Base-by-base conservation (phyloP, 1,140 invertebrate species). In the Yoshiicerus persimilis region DNA sequence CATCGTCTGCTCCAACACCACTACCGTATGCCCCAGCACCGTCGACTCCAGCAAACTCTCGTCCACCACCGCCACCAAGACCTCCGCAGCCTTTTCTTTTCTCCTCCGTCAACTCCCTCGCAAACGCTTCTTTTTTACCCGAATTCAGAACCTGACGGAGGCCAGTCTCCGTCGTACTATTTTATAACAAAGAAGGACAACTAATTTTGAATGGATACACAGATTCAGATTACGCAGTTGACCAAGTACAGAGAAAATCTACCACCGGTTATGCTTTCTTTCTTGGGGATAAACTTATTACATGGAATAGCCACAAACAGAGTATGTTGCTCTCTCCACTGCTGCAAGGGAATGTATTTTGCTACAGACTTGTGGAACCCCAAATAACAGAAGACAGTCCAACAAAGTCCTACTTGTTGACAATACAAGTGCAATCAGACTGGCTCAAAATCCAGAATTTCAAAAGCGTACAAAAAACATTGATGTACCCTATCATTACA, bases 151-250 rank as follows among this genome's bases (percentile, higher is more conserved):
- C n/a, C n/a, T n/a, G n/a, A n/a, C n/a, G n/a, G n/a, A n/a, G n/a
- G n/a, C n/a, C n/a, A n/a, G n/a, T n/a, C n/a, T n/a, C n/a, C n/a
- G n/a, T n/a, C n/a, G n/a, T n/a, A n/a, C n/a, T 89, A 16, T 38
- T 34, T 4, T 89, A 87, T 20, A 56, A 77, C 9, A 13, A n/a
- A 41, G 38, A 6, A 27, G 30, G 23, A n/a, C 13, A 47, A 0
- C 10, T 85, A 9, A 11, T 38, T 2, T 32, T 93, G 16, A 86
- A 89, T 38, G 92, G 92, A n/a, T 93, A 90, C 91, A 91, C 92
- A 10, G 93, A 93, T 90, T 90, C 92, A 1, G 92, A 93, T 89
- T 93, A 92, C 92, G 92, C 90, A 30, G 91, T 87, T 6, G 90
- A 92, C 66, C 89, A 9, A 9, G 10, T 88, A 9, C 91, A 92